These are phyloP conservation scores for Gambusia yucatana DNA, from an alignment of 2,797 vertebrate species.

Conservation along the genomic window DNA sequence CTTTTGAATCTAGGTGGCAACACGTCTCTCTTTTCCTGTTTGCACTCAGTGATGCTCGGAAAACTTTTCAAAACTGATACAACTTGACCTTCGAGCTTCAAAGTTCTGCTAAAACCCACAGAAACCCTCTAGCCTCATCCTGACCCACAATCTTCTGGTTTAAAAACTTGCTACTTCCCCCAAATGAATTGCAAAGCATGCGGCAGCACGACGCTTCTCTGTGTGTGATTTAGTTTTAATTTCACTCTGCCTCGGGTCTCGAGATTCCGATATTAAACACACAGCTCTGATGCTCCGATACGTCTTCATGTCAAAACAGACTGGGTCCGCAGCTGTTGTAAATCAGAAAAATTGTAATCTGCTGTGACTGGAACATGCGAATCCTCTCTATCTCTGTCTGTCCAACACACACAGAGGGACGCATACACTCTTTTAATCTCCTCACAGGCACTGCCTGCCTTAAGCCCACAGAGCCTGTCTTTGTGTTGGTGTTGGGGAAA, in stretches of 20 bases:
- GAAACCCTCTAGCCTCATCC: slow-evolving; percentile 49
- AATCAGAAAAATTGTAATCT: slow-evolving; percentile 69
- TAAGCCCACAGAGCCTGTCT: slow-evolving; percentile 69
- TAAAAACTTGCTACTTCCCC: slow-evolving; percentile 38
- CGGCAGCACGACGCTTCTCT: slow-evolving; percentile 52
- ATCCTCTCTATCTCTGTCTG: slow-evolving; percentile 45
- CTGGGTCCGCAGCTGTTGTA: slow-evolving; percentile 53
- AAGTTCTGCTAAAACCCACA: slow-evolving; percentile 44
- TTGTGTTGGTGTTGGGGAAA: slow-evolving; percentile 69
- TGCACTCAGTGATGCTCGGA: slow-evolving; percentile 36
- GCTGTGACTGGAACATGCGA: slow-evolving; percentile 62
- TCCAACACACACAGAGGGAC: slow-evolving; percentile 49
- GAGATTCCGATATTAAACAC: slow-evolving; percentile 72
- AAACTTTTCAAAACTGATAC: slow-evolving; percentile 58
- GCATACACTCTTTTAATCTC: slow-evolving; percentile 64
- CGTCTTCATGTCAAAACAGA: slow-evolving; percentile 68
- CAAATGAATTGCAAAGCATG: slow-evolving; percentile 45
- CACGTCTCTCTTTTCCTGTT: slow-evolving; percentile 26
- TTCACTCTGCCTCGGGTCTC: slow-evolving; percentile 67
- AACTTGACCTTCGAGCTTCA: slow-evolving; percentile 53
- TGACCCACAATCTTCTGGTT: slow-evolving; percentile 59
- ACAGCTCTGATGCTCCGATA: slow-evolving; percentile 67
- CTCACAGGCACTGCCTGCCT: slow-evolving; percentile 60
- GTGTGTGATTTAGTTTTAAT: slow-evolving; percentile 67
- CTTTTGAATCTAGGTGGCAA: slow-evolving; percentile 51